phyloP scores from a whole-genome alignment of 1,140 invertebrate genomes.

The Drosophila bocki region DNA sequence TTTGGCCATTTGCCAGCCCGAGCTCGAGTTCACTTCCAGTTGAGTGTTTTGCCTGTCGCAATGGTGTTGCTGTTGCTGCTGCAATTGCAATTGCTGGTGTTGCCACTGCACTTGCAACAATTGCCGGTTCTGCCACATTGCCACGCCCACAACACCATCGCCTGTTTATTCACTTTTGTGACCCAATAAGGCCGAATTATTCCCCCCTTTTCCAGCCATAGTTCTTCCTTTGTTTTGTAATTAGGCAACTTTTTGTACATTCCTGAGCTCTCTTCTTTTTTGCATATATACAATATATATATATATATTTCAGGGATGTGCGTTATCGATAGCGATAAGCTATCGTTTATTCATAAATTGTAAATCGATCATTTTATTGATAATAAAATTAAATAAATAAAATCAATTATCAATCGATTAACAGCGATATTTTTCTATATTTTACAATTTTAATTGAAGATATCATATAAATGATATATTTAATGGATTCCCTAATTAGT shows the following conservation, averaged over 20 bases:
- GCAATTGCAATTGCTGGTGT: conserved; percentile 16
- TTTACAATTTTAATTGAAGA: too few relatives aligned
- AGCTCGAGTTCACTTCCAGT: conserved; percentile 70
- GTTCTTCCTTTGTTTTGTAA: conserved; percentile 45
- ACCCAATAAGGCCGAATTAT: conserved; percentile 47
- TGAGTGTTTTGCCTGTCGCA: conserved; percentile 64
- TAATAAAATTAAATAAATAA: neutral
- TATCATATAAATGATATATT: too few relatives aligned
- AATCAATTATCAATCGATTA: neutral
- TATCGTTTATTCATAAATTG: neutral
- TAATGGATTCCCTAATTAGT: too few relatives aligned
- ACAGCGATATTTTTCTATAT: neutral
- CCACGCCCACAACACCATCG: conserved; percentile 31
- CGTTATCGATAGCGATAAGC: neutral
- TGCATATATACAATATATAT: neutral
- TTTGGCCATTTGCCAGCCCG: conserved; percentile 66
- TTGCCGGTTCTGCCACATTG: conserved; percentile 56
- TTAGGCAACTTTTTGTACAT: conserved; percentile 45
- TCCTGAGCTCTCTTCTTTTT: neutral
- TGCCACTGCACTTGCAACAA: conserved; percentile 61
- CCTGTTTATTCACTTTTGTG: conserved; percentile 57
- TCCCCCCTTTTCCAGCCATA: neutral
- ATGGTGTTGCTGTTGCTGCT: conserved; percentile 31
- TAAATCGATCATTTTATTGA: neutral
- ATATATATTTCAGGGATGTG: conserved; percentile 2